Evolutionary conservation across 35 echinoderm and acorn worm genomes (phyloP).

Genomic region (Stichopus chloronotus): DNA sequence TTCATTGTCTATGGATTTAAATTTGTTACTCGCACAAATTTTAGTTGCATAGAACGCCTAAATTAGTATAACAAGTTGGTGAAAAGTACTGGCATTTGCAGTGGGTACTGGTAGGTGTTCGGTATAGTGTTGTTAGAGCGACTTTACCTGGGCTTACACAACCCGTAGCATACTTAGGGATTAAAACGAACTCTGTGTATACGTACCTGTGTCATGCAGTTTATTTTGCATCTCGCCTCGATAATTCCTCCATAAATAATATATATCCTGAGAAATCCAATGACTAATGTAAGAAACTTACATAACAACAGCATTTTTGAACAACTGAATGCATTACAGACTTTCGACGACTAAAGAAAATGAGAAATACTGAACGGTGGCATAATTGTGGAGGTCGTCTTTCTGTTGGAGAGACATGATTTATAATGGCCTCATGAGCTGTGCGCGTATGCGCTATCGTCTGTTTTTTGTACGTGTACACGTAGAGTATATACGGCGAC

Average conservation of each 20-base stretch:
- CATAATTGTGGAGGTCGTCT: neutral
- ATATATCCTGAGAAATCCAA: conserved; percentile 60
- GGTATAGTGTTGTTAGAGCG: too few species aligned
- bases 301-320: conserved; percentile 48
- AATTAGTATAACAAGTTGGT: too few species aligned
- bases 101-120: too few species aligned
- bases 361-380: conserved; percentile 30
- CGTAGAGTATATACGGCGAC: neutral
- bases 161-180: too few species aligned
- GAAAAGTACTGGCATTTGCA: too few species aligned
- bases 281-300: conserved; percentile 39
- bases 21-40: too few species aligned
- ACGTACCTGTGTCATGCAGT: conserved; percentile 44
- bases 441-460: neutral
- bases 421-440: neutral
- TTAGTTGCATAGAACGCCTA: too few species aligned
- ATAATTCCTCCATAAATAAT: conserved; percentile 28
- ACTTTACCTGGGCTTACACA: too few species aligned
- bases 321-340: conserved; percentile 39
- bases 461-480: neutral
- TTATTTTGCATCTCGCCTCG: conserved; percentile 49
- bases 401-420: conserved; percentile 41
- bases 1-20: too few species aligned
- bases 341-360: conserved; percentile 7
- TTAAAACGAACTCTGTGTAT: neutral